A percentile compares a stretch with the other conserved stretches of the same genome.
Evolutionary conservation across 1,140 invertebrate genomes (phyloP).

Genomic region (Drosophila guanche): DNA sequence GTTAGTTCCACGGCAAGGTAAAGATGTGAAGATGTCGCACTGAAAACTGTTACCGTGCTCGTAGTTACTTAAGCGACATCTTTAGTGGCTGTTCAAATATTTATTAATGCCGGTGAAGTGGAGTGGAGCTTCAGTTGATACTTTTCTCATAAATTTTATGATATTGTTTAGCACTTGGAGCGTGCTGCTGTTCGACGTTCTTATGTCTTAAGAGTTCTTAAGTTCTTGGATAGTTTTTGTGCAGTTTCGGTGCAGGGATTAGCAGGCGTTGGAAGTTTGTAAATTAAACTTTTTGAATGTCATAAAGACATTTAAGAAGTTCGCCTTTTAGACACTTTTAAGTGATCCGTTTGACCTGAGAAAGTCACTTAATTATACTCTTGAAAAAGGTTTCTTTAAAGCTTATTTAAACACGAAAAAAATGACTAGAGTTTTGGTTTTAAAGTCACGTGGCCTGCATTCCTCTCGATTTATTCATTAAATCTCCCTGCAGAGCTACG

Average conservation of each 20-base stretch:
- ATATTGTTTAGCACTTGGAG: constrained; percentile 7
- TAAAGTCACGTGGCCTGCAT: neutral
- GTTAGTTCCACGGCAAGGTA: constrained; percentile 10
- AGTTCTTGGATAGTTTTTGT: constrained; percentile 38
- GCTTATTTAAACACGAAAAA: neutral
- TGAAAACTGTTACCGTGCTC: constrained; percentile 23
- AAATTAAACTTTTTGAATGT: constrained; percentile 15
- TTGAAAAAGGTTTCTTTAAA: neutral
- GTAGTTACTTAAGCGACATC: constrained; percentile 73
- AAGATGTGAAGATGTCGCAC: constrained; percentile 18
- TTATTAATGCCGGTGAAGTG: constrained; percentile 41
- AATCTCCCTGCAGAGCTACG: constrained; percentile 12
- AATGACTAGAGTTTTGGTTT: neutral
- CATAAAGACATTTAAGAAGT: neutral
- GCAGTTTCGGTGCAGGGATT: constrained; percentile 3
- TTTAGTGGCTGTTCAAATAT: constrained; percentile 64
- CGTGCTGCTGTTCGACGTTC: constrained; percentile 9
- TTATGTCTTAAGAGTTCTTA: constrained; percentile 26
- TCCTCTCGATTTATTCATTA: neutral
- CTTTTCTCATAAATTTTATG: constrained; percentile 32
- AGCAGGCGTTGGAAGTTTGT: constrained; percentile 5
- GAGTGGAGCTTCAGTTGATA: constrained; percentile 18
- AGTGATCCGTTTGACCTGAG: neutral
- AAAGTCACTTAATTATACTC: neutral
- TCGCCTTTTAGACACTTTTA: neutral